Conservation (phyloP, 1,140 invertebrate species). For the Diorhabda elongata region DNA sequence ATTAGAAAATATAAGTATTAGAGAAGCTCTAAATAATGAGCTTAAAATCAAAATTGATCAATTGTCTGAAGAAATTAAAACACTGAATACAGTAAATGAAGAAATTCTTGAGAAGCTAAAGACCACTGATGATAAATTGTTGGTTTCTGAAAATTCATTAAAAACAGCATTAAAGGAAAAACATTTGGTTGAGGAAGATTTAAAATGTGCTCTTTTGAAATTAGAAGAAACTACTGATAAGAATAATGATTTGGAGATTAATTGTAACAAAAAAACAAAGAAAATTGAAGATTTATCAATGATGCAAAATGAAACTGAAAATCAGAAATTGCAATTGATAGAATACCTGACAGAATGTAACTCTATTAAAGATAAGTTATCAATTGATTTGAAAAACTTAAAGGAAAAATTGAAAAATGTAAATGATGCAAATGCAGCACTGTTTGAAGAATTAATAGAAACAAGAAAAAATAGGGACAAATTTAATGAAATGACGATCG, state of each 20-base stretch:
- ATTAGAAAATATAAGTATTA: not conserved
- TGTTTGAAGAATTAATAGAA: constrained; percentile 1
- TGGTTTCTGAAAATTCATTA: constrained; percentile 9
- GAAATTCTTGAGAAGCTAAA: constrained; percentile 27
- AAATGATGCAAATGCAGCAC: not conserved
- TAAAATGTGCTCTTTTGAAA: not conserved
- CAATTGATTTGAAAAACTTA: no score
- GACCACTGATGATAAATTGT: constrained; percentile 31
- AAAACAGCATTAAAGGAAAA: not conserved
- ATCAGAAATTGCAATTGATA: no score
- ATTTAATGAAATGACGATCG: not conserved
- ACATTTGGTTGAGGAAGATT: not conserved
- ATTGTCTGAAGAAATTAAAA: not conserved
- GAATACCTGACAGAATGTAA: no score
- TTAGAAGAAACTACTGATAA: not conserved
- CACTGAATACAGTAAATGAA: not conserved
- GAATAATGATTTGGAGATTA: not conserved
- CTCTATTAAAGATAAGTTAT: no score
- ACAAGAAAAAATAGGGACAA: not conserved
- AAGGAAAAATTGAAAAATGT: no score
- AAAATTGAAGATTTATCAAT: no score
- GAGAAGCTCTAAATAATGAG: no score
- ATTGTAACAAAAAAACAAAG: no score
- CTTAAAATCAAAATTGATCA: no score
- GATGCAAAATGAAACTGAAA: no score